These are phyloP conservation scores for Rhadina sibilatrix DNA, from an alignment of 2,113 vertebrate genomes.

Conservation along the genomic window DNA sequence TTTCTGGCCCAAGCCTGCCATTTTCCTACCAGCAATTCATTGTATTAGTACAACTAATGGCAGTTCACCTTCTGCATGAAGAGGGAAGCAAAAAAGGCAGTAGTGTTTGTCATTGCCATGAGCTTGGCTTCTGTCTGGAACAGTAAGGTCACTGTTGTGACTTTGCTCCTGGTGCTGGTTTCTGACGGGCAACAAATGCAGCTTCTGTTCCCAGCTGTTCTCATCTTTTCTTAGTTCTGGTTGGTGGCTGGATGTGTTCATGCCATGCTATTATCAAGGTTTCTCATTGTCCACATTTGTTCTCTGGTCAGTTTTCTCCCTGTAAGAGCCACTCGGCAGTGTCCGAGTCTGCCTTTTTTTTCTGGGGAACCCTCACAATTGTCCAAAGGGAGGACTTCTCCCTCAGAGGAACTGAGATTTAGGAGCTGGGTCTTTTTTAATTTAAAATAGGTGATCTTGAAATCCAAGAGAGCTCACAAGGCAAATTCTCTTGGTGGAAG, in stretches of 20 bases:
- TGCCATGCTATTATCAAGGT: not conserved
- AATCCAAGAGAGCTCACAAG: not conserved
- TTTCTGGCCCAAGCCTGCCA: slow-evolving; percentile 8
- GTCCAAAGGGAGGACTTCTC: not conserved
- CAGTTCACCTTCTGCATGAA: slow-evolving; percentile 1
- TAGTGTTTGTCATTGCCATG: slow-evolving; percentile 3
- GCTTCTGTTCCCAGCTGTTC: slow-evolving; percentile 1
- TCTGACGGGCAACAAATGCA: slow-evolving; percentile 15
- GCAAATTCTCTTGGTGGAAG: not conserved
- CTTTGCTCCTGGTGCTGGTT: slow-evolving; percentile 31
- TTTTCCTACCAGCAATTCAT: not conserved
- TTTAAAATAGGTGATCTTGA: not conserved
- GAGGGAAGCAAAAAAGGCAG: not conserved
- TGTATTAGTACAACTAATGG: not conserved
- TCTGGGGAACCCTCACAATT: not conserved
- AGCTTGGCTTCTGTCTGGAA: slow-evolving; percentile 8
- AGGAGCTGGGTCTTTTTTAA: not conserved
- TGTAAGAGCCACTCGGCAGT: not conserved
- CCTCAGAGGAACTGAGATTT: not conserved
- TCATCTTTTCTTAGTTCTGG: not conserved
- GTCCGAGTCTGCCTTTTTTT: not conserved
- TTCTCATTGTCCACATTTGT: not conserved
- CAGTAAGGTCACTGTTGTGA: slow-evolving; percentile 33
- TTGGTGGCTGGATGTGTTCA: not conserved
- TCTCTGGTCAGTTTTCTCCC: not conserved